Evolutionary conservation across 1,140 invertebrate species (phyloP).

Genomic region (Caerostris extrusa): DNA sequence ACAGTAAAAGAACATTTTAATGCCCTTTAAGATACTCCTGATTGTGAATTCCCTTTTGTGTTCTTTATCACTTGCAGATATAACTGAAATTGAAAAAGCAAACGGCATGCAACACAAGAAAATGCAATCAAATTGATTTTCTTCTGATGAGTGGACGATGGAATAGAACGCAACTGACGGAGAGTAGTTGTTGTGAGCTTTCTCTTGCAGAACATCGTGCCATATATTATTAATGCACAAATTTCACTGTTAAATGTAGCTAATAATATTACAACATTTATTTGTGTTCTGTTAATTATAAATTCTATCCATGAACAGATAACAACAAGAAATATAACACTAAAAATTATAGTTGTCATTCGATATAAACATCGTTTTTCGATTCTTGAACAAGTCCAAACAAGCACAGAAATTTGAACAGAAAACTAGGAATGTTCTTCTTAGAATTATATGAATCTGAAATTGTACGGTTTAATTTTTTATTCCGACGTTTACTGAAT

Average conservation of each 20-base stretch:
- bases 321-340: neutral
- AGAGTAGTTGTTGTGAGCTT: neutral
- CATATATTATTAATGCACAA: neutral
- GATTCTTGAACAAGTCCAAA: neutral
- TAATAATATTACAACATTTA: neutral
- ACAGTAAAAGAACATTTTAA: neutral
- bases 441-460: neutral
- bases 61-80: neutral
- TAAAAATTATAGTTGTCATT: neutral
- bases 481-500: no score
- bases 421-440: neutral
- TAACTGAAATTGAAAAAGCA: neutral
- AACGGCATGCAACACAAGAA: neutral
- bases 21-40: neutral
- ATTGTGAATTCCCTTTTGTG: neutral
- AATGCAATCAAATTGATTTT: neutral
- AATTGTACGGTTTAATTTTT: no score
- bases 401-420: neutral
- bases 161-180: neutral
- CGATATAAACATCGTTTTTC: neutral
- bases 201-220: neutral
- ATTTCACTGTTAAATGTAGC: neutral
- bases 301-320: neutral
- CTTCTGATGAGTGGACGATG: neutral
- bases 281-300: neutral